Percentiles rank a stretch among this genome's conserved stretches.
Evolutionary conservation across 2,888 invertebrate genomes (phyloP).

Genomic region (Tyria jacobaeae): DNA sequence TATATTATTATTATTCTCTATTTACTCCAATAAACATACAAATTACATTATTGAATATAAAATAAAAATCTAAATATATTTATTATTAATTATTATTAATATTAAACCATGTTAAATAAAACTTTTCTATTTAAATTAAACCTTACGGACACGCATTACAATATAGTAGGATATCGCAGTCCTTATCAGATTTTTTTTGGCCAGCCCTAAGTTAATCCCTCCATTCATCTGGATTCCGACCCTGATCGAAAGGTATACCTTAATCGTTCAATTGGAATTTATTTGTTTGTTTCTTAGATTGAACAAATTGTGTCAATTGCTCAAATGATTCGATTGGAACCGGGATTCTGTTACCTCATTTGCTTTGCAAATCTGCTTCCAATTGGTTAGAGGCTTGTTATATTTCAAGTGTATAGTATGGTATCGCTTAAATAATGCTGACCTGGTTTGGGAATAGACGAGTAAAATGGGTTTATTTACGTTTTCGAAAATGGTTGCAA

Average conservation of each 20-base stretch:
- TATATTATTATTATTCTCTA: too few relatives aligned
- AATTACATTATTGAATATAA: too few relatives aligned
- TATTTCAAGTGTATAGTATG: constrained; percentile 16
- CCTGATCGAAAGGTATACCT: constrained; percentile 72
- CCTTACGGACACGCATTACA: not conserved
- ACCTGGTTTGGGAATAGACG: constrained; percentile 2
- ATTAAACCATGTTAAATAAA: too few relatives aligned
- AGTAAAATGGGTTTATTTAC: not conserved
- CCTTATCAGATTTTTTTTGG: not conserved
- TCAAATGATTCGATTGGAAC: constrained; percentile 46
- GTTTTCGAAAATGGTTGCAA: too few relatives aligned
- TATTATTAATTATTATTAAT: too few relatives aligned
- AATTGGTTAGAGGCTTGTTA: constrained; percentile 32
- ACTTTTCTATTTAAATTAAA: too few relatives aligned
- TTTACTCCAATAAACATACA: too few relatives aligned
- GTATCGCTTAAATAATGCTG: constrained; percentile 21
- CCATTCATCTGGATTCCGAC: constrained; percentile 51
- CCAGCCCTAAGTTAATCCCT: constrained; percentile 41
- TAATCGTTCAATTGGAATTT: constrained; percentile 78
- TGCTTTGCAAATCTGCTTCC: constrained; percentile 63
- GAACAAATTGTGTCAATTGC: constrained; percentile 71
- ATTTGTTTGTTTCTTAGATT: constrained; percentile 68
- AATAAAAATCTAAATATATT: too few relatives aligned
- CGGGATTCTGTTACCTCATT: constrained; percentile 50
- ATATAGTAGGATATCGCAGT: not conserved